Conservation (phyloP, 2,113 vertebrate genomes). For the Hypocryptadius cinnamomeus region DNA sequence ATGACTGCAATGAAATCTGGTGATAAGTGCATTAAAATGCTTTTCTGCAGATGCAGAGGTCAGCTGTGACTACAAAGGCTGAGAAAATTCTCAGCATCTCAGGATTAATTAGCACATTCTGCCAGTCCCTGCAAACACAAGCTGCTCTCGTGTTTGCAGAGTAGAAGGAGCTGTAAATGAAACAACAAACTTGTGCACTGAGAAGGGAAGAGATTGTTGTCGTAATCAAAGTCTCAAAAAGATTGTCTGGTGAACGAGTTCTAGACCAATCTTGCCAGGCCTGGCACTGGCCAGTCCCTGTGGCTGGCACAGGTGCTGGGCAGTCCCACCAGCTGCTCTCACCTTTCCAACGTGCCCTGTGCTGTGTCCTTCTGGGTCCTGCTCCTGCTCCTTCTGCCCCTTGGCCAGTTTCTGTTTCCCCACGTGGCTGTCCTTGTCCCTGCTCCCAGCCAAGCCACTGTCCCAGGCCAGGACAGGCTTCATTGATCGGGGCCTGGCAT, state of each 20-base stretch:
- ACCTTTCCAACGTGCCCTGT: not conserved
- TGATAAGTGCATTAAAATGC: not conserved
- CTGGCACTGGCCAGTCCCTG: not conserved
- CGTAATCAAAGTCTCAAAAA: not conserved
- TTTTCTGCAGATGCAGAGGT: not conserved
- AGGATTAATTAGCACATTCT: slow-evolving; percentile 1
- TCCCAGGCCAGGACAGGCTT: not conserved
- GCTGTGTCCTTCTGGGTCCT: not conserved
- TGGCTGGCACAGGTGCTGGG: not conserved
- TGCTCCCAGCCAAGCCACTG: not conserved
- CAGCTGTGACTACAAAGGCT: not conserved
- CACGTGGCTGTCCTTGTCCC: not conserved
- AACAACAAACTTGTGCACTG: not conserved
- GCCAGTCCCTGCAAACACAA: not conserved
- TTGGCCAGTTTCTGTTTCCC: not conserved
- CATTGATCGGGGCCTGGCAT: not conserved
- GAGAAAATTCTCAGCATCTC: not conserved
- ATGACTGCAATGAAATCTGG: not conserved
- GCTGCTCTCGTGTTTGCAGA: not conserved
- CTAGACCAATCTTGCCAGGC: not conserved
- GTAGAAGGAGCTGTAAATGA: not conserved
- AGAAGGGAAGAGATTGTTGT: not conserved
- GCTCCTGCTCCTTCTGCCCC: fast-evolving
- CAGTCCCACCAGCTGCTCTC: not conserved
- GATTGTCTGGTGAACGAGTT: not conserved